Base-by-base conservation (phyloP, 1,140 invertebrate species). In the Himalopsyche phryganea region DNA sequence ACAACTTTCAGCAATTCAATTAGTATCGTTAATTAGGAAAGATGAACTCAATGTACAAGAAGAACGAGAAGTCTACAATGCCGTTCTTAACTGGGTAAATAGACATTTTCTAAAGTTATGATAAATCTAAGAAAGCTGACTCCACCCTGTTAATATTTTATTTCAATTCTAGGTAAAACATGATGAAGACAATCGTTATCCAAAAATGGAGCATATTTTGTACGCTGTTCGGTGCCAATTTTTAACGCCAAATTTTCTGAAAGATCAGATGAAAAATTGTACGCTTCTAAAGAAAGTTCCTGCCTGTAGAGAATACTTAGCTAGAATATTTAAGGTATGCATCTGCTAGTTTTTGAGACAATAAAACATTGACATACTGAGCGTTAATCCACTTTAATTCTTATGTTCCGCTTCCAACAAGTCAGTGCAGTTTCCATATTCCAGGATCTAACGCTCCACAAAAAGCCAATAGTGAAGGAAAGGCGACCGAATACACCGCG, bases 251-350 rank as follows among this genome's bases (percentile, higher is more conserved):
- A 87, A 83, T 63, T 96, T 96, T 72, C 75, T 85, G 6, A 88
- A 91, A 62, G 90, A 94, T 55, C 92, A 96, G 76, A 90, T 96
- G 83, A 91, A 86, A 64, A 91, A 90, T 66, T 96, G 92, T 73
- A 87, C 90, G 40, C 82, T 95, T 1, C 72, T 96, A n/a, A 87
- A 87, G 65, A 92, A 91, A 69, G 84, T 89, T 13, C 91, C 91
- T 0, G 89, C 91, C 3, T 96, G 92, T 68, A 82, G 88, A 40
- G 91, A 94, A 71, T 94, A 95, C 72, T 80, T 96, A 49, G 89
- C 89, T 15, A 86, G 89, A 68, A 94, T 95, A 72, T 92, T 95
- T 67, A 87, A 92, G 76, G 85, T 86, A 63, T 63, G 54, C 63
- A 9, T 9, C 32, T n/a, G 10, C 13, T 58, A 17, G 41, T 45